These are phyloP conservation scores for Poeciliopsis occidentalis DNA, from an alignment of 2,113 vertebrate genomes.

Conservation along the genomic window DNA sequence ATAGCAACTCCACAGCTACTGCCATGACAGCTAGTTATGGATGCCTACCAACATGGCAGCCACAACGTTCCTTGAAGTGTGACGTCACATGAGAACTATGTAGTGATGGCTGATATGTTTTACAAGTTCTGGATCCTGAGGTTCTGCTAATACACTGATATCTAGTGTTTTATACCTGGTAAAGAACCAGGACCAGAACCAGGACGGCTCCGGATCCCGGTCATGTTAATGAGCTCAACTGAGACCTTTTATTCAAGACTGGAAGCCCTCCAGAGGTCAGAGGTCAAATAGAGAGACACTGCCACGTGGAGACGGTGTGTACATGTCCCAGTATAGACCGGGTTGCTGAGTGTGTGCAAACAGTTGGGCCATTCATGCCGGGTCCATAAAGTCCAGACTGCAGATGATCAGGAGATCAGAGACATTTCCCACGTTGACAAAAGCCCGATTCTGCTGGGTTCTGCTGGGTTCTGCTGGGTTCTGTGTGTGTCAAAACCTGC, in stretches of 20 bases:
- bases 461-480: background rate
- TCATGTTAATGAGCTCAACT: background rate
- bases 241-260: background rate
- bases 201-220: background rate
- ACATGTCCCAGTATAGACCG: background rate
- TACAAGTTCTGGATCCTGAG: too few relatives aligned
- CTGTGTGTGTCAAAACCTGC: background rate
- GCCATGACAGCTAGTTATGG: too few relatives aligned
- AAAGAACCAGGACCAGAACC: background rate
- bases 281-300: background rate
- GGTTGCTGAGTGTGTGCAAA: background rate
- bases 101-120: too few relatives aligned
- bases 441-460: too few relatives aligned
- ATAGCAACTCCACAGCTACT: too few relatives aligned
- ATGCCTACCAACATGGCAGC: too few relatives aligned
- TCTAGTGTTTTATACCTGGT: background rate
- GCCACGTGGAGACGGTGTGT: background rate
- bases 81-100: too few relatives aligned
- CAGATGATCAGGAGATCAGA: too few relatives aligned
- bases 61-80: too few relatives aligned
- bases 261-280: background rate
- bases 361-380: background rate
- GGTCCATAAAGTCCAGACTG: background rate
- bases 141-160: background rate
- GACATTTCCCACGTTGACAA: too few relatives aligned